Evolutionary conservation across 2,113 vertebrate species (phyloP).

Genomic region (Carettochelys insculpta): DNA sequence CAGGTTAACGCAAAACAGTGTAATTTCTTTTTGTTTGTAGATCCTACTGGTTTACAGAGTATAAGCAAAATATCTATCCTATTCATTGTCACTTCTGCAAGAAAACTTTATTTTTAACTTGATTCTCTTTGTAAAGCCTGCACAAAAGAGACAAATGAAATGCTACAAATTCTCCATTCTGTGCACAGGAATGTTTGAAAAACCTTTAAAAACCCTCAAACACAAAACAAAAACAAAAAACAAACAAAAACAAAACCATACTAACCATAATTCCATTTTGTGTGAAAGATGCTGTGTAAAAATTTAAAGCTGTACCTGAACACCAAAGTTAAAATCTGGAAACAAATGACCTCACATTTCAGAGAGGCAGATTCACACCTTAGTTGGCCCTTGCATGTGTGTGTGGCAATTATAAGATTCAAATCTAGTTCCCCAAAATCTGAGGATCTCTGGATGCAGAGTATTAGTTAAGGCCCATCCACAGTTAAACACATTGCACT

Average conservation of each 20-base stretch:
- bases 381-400: background rate
- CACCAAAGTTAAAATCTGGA: background rate
- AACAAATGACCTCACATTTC: background rate
- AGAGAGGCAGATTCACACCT: background rate
- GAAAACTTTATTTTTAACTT: conserved; percentile 59
- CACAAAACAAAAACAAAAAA: background rate
- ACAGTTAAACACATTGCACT: background rate
- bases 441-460: fast-evolving
- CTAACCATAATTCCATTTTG: background rate
- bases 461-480: background rate
- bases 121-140: conserved; percentile 32
- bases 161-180: background rate
- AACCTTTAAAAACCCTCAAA: no score
- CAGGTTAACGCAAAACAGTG: conserved; percentile 14
- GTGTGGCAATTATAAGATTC: background rate
- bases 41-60: conserved; percentile 42
- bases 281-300: background rate
- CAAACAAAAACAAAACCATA: no score
- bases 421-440: background rate
- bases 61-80: conserved; percentile 43
- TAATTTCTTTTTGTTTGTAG: conserved; percentile 25
- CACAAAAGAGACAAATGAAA: conserved; percentile 30
- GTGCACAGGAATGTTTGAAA: background rate
- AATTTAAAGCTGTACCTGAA: background rate
- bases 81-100: conserved; percentile 23